Percentiles rank a stretch among this genome's conserved stretches.
Conservation (phyloP, 1,140 invertebrate species). For the Aphis craccivora region DNA sequence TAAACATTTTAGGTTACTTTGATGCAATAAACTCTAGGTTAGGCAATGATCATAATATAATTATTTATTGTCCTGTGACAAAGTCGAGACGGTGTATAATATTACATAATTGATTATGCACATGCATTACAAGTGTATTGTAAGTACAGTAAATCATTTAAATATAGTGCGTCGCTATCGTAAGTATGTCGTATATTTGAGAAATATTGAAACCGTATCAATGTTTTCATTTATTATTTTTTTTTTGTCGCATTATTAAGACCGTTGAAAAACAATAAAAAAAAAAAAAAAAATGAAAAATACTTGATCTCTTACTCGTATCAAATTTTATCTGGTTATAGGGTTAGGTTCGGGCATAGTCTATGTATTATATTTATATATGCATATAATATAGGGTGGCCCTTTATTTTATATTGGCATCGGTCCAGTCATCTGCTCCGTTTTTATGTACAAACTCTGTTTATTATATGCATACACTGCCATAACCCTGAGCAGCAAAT, state of each 20-base stretch:
- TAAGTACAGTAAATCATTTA: background rate
- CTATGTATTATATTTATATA: slow-evolving; percentile 1
- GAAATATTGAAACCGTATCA: background rate
- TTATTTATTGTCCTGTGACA: background rate
- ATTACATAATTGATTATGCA: background rate
- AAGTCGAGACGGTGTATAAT: background rate
- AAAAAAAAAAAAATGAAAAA: background rate
- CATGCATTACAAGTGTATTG: no score
- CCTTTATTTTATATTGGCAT: slow-evolving; percentile 47
- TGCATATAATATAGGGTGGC: background rate
- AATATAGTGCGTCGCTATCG: background rate
- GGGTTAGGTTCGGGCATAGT: background rate
- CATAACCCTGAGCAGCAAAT: slow-evolving; percentile 21
- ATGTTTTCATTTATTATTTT: background rate
- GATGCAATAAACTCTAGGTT: background rate
- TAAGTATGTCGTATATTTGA: background rate
- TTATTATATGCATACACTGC: background rate
- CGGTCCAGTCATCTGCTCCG: slow-evolving; percentile 39
- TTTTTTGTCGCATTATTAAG: background rate
- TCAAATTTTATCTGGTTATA: slow-evolving; percentile 10
- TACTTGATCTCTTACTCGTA: slow-evolving; percentile 9
- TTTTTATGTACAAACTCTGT: slow-evolving; percentile 37
- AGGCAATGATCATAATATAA: background rate
- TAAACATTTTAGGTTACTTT: no score
- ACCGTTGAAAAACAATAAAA: background rate